These are phyloP conservation scores for Hydrochoerus hydrochaeris DNA, from an alignment of 2,113 vertebrate species.

Conservation along the genomic window DNA sequence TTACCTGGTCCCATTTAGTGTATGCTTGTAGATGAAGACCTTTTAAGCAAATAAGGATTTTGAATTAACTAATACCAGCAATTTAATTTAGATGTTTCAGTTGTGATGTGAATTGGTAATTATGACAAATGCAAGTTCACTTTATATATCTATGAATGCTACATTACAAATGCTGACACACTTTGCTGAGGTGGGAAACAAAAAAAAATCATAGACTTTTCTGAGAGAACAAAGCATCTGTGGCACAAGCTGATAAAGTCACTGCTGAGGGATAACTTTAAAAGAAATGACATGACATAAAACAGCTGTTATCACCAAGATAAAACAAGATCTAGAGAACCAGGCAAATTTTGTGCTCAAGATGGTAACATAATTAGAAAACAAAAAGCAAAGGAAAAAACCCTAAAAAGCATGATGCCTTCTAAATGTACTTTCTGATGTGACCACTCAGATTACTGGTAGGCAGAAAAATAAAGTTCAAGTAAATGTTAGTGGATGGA, in stretches of 20 bases:
- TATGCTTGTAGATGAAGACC: neutral
- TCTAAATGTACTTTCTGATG: neutral
- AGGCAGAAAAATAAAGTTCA: slow-evolving; percentile 56
- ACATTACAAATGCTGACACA: neutral
- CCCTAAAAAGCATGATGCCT: neutral
- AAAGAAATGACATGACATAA: slow-evolving; percentile 52
- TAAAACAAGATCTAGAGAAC: slow-evolving; percentile 44
- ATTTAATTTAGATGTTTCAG: slow-evolving; percentile 30
- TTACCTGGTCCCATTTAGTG: neutral
- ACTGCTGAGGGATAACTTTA: slow-evolving; percentile 24
- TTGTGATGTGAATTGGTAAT: neutral
- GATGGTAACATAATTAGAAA: slow-evolving; percentile 55
- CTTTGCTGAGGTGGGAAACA: neutral
- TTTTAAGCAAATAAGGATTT: neutral
- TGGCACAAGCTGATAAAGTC: slow-evolving; percentile 27
- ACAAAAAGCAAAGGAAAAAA: neutral
- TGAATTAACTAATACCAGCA: neutral
- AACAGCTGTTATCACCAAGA: slow-evolving; percentile 51
- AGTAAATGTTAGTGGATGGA: neutral
- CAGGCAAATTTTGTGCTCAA: slow-evolving; percentile 36
- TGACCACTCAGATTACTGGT: neutral
- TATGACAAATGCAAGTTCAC: neutral
- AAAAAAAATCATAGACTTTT: slow-evolving; percentile 30
- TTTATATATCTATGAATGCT: neutral
- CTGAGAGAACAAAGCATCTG: slow-evolving; percentile 25